Percentiles rank a stretch among this genome's conserved stretches.
Evolutionary conservation across 2,888 invertebrate genomes (phyloP).

Genomic region (Eledone cirrhosa): DNA sequence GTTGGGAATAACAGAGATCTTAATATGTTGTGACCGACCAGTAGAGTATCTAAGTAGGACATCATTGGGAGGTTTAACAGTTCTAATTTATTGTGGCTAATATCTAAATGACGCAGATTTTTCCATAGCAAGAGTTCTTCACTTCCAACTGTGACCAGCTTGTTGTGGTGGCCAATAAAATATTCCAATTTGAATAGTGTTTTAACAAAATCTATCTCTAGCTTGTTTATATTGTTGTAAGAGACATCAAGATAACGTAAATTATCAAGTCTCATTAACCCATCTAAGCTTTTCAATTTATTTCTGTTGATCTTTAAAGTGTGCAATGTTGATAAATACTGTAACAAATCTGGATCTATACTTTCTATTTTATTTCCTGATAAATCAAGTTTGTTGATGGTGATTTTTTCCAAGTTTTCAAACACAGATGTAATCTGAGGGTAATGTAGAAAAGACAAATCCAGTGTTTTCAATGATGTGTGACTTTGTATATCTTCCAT

Average conservation of each 20-base stretch:
- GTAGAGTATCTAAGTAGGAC: conserved; percentile 31
- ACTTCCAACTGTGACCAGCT: conserved; percentile 33
- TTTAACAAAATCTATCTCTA: conserved; percentile 22
- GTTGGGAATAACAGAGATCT: conserved; percentile 26
- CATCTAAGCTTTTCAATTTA: conserved; percentile 33
- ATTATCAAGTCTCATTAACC: conserved; percentile 34
- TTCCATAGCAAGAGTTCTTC: conserved; percentile 40
- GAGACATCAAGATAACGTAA: conserved; percentile 42
- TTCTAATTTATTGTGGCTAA: conserved; percentile 42
- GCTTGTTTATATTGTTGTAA: conserved; percentile 38
- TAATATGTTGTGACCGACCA: conserved; percentile 41
- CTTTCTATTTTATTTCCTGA: conserved; percentile 5
- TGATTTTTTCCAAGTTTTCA: neutral
- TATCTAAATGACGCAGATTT: conserved; percentile 40
- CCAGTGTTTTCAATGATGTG: conserved; percentile 33
- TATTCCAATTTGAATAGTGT: conserved; percentile 35
- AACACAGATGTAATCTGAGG: neutral
- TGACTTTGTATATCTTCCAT: conserved; percentile 38
- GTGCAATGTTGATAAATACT: conserved; percentile 13
- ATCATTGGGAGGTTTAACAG: conserved; percentile 24
- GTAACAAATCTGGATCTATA: neutral
- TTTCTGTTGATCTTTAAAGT: conserved; percentile 5
- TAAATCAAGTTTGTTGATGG: conserved; percentile 10
- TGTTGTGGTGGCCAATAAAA: conserved; percentile 43
- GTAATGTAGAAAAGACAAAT: conserved; percentile 38